Base-by-base conservation (phyloP, 1,140 invertebrate genomes). In the Nephotettix cincticeps region DNA sequence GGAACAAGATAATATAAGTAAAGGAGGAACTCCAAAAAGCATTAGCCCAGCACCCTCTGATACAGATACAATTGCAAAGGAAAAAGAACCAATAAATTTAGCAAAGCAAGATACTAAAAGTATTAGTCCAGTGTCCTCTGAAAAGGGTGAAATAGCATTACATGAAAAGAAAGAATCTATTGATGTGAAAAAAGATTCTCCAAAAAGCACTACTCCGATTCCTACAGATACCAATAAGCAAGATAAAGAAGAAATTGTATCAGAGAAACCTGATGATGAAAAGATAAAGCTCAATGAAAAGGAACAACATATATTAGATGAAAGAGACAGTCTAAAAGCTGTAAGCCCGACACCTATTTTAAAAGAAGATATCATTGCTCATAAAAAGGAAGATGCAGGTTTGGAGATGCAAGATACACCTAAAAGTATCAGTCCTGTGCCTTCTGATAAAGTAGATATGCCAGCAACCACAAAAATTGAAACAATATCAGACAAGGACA, bases 51-150 rank as follows among this genome's bases (percentile, higher is more conserved):
- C 23, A 11, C 47, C 47, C 13, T n/a, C 13, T 54, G 36, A 40
- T 40, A 40, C 17, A 17, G 36, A 40, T 17, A 40, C 6, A 9
- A 40, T 9, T 9, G 36, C 6, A 9, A 17, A 9, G 6, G 36
- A 40, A 6, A 17, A 17, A 40, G 17, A 6, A 40, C 36, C 17
- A 40, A 9, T 40, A 40, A 17, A 40, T 40, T 45, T 21, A 58
- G 28, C n/a, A 25, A 68, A 66, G 17, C 6, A 27, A 17, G 43
- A 68, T 21, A 70, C 61, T 17, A 45, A 45, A 32, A 61, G 66
- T 17, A 17, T 40, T 4, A 54, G 29, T 17, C 61, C 61, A 17
- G 61, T 27, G 9, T 25, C 27, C 11, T 30, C 11, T 29, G 63
- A 65, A 11, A 40, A 36, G 21, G 27, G 29, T 9, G 32, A 30